phyloP scores from a whole-genome alignment of 2,797 vertebrate species.

The Sparidentex hasta region DNA sequence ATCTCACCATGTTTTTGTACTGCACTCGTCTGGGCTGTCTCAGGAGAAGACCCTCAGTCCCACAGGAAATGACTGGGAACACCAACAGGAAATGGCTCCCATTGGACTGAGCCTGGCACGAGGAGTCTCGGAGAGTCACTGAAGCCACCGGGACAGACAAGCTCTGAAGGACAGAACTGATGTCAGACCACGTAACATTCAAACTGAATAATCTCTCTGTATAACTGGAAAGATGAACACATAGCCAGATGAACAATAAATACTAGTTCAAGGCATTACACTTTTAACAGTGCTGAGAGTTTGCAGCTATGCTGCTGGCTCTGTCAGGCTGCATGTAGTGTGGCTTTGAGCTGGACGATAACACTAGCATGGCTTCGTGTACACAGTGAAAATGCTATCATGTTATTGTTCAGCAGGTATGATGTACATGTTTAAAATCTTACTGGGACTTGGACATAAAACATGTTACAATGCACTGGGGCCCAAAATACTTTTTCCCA shows the following conservation, averaged over 20 bases:
- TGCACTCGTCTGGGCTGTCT: constrained; percentile 68
- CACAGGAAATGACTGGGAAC: constrained; percentile 85
- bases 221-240: background rate
- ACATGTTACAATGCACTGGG: background rate
- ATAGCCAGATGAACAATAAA: background rate
- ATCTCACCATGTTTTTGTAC: constrained; percentile 85
- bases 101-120: constrained; percentile 82
- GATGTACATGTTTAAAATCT: background rate
- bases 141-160: constrained; percentile 64
- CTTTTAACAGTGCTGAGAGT: too few species aligned
- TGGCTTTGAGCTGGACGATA: too few species aligned
- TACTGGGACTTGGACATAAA: too few species aligned
- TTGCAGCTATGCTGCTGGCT: background rate
- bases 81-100: constrained; percentile 86
- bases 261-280: background rate
- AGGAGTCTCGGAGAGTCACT: constrained; percentile 80
- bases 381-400: background rate
- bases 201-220: background rate
- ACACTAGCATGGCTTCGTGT: too few species aligned
- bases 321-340: background rate
- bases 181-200: background rate
- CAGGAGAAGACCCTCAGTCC: constrained; percentile 78
- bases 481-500: too few species aligned
- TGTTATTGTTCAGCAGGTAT: background rate
- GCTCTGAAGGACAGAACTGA: constrained; percentile 60